These are phyloP conservation scores for Anticlea derivata DNA, from an alignment of 2,888 invertebrate genomes.

Conservation along the genomic window DNA sequence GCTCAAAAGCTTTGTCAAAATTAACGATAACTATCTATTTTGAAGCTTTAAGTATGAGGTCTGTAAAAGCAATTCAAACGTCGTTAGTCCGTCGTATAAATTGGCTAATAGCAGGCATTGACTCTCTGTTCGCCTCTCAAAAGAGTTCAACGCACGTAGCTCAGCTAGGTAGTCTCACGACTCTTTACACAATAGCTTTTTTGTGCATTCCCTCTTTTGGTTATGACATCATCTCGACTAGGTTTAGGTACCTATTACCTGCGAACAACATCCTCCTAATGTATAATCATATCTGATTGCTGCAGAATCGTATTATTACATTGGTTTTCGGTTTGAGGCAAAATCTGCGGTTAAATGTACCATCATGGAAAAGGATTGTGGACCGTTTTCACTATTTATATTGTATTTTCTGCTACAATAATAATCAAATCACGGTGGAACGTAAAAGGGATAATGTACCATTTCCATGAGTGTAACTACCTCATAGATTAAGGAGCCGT, in stretches of 20 bases:
- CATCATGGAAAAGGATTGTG: no score
- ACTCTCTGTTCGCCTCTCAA: conserved; percentile 68
- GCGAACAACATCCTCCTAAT: conserved; percentile 34
- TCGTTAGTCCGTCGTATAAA: conserved; percentile 61
- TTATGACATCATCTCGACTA: conserved; percentile 75
- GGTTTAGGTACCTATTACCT: conserved; percentile 39
- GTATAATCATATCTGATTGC: conserved; percentile 29
- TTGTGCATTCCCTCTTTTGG: conserved; percentile 75
- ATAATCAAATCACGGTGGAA: no score
- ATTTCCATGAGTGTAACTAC: no score
- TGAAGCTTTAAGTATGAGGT: conserved; percentile 35
- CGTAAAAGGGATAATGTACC: no score
- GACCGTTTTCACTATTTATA: no score
- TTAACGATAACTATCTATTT: conserved; percentile 28
- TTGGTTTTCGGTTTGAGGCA: conserved; percentile 15
- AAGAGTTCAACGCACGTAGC: conserved; percentile 80
- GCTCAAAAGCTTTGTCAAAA: conserved; percentile 25
- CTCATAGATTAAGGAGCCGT: no score
- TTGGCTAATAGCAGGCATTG: conserved; percentile 75
- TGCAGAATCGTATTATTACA: conserved; percentile 14
- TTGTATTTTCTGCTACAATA: no score
- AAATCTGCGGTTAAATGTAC: background rate
- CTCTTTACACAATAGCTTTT: conserved; percentile 79
- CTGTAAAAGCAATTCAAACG: conserved; percentile 53
- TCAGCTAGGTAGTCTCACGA: conserved; percentile 74